These are phyloP conservation scores for Gnathonemus echidnorhynchus DNA, from an alignment of 2,113 vertebrate genomes.

Conservation along the genomic window DNA sequence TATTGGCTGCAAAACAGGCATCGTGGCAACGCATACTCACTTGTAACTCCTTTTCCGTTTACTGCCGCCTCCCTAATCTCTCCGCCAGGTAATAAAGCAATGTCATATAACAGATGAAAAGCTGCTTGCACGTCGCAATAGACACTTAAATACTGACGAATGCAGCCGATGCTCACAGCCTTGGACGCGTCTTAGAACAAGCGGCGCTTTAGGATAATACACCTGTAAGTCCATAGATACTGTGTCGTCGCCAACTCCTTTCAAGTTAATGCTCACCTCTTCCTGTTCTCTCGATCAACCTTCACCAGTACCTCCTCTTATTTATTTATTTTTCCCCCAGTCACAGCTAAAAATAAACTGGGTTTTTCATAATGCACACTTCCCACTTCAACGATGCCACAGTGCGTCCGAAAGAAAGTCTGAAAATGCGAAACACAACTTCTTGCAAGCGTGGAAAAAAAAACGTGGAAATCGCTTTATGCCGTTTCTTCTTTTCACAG, in stretches of 20 bases:
- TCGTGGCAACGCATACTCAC: not conserved
- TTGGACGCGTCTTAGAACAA: not conserved
- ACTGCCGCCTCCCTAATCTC: not conserved
- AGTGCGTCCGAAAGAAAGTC: not conserved
- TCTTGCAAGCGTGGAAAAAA: not conserved
- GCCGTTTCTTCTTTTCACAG: not conserved
- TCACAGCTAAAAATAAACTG: not conserved
- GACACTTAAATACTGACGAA: not conserved
- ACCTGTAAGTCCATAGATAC: conserved; percentile 4
- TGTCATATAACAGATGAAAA: not conserved
- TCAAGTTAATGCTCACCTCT: not conserved
- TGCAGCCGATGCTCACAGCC: not conserved
- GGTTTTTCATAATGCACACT: not conserved
- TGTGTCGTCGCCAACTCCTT: not conserved
- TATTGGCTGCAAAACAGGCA: not conserved
- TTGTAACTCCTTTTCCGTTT: not conserved
- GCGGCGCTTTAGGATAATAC: not conserved
- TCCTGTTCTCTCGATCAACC: not conserved
- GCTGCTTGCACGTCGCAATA: not conserved
- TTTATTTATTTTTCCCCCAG: not conserved
- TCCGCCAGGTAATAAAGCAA: not conserved
- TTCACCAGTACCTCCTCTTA: not conserved
- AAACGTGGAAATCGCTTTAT: not conserved
- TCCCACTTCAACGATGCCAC: not conserved
- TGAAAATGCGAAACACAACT: not conserved